These are phyloP conservation scores for Branchinecta sandiegonensis DNA, from an alignment of 2,888 invertebrate genomes.

Conservation along the genomic window DNA sequence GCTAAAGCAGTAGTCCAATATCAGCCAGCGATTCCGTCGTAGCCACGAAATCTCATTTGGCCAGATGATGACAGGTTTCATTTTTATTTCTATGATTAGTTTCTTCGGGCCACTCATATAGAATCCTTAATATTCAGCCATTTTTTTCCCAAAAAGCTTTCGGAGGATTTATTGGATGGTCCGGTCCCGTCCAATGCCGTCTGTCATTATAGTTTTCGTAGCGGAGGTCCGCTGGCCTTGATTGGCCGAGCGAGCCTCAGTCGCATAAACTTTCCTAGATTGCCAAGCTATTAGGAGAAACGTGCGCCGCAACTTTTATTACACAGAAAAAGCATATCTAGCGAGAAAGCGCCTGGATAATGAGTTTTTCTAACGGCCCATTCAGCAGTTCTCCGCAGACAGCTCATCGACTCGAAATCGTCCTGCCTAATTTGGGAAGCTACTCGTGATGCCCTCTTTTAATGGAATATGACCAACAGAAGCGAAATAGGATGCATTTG, in stretches of 20 bases:
- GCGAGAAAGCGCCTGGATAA: slow-evolving; percentile 15
- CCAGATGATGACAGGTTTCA: not conserved
- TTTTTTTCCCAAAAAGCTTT: not conserved
- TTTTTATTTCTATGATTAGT: slow-evolving; percentile 14
- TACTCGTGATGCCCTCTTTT: slow-evolving; percentile 11
- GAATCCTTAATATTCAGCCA: slow-evolving; percentile 13
- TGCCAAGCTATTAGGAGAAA: slow-evolving; percentile 16
- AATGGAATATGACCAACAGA: not conserved
- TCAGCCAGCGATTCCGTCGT: not conserved
- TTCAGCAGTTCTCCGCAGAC: not conserved
- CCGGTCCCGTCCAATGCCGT: not conserved
- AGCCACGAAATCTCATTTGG: slow-evolving; percentile 9
- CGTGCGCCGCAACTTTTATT: slow-evolving; percentile 15
- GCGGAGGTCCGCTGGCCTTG: not conserved
- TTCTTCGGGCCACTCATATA: slow-evolving; percentile 4
- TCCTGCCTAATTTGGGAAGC: not conserved
- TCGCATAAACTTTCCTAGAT: slow-evolving; percentile 15
- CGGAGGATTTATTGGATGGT: slow-evolving; percentile 3
- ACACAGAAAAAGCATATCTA: slow-evolving; percentile 15
- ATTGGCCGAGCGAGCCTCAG: slow-evolving; percentile 4
- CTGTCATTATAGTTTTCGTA: slow-evolving; percentile 2
- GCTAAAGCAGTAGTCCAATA: too few relatives aligned
- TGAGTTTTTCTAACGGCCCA: slow-evolving; percentile 17
- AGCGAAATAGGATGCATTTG: too few relatives aligned
- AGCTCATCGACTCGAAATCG: not conserved